Evolutionary conservation across 2,888 invertebrate species (phyloP).

Genomic region (Latheticus oryzae): DNA sequence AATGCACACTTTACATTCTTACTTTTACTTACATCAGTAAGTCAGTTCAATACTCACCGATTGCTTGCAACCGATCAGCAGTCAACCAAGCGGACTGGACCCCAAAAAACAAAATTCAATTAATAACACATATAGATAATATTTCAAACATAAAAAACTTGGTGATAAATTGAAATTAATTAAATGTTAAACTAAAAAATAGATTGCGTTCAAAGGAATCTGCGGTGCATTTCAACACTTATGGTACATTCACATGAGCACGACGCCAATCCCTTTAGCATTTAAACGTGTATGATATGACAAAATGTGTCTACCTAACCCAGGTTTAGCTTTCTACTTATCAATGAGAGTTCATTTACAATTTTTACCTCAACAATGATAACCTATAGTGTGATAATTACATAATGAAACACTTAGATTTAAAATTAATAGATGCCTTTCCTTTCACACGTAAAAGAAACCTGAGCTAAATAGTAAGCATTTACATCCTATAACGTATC

Average conservation of each 20-base stretch:
- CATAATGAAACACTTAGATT: constrained; percentile 13
- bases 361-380: not conserved
- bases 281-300: constrained; percentile 34
- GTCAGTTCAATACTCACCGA: constrained; percentile 39
- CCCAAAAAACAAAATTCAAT: constrained; percentile 40
- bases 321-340: constrained; percentile 57
- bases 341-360: constrained; percentile 14
- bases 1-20: constrained; percentile 6
- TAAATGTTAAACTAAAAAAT: constrained; percentile 14
- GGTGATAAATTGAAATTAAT: constrained; percentile 11
- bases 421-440: constrained; percentile 10
- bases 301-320: constrained; percentile 57
- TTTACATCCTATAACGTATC: constrained; percentile 52
- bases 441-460: constrained; percentile 51
- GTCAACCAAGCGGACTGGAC: constrained; percentile 38
- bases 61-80: constrained; percentile 8
- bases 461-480: constrained; percentile 59
- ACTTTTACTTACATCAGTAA: constrained; percentile 30
- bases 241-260: too few species aligned
- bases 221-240: constrained; percentile 11
- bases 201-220: constrained; percentile 1
- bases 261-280: constrained; percentile 14
- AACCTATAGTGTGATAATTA: constrained; percentile 10
- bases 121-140: constrained; percentile 22
- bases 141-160: too few species aligned